Percentiles rank a stretch among this genome's conserved stretches.
phyloP scores from a whole-genome alignment of 2,888 invertebrate species.

The Lacanobia oleracea region DNA sequence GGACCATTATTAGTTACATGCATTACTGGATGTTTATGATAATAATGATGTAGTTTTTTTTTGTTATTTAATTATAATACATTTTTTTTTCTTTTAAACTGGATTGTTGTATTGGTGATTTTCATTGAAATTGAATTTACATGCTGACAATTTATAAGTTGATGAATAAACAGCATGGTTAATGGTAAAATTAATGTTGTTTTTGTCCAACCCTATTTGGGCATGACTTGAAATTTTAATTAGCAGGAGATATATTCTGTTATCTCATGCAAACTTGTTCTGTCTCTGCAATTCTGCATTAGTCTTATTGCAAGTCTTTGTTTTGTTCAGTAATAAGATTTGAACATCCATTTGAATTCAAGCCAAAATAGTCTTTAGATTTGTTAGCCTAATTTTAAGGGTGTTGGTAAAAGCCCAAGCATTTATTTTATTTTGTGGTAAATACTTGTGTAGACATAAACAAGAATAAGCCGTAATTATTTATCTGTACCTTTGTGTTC shows the following conservation, averaged over 20 bases:
- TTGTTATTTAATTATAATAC: too few relatives aligned
- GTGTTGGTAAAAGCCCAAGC: constrained; percentile 42
- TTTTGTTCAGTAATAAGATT: background rate
- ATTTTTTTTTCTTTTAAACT: background rate
- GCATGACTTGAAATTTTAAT: background rate
- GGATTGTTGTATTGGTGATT: background rate
- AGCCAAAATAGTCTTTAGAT: constrained; percentile 5
- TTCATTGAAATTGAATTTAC: background rate
- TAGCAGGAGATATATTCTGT: background rate
- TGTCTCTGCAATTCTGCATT: background rate
- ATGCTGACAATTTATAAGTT: too few relatives aligned
- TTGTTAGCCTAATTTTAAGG: constrained; percentile 26
- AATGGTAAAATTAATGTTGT: background rate
- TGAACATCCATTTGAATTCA: background rate
- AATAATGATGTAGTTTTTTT: constrained; percentile 8
- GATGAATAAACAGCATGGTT: background rate
- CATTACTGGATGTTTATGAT: constrained; percentile 6
- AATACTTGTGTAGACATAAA: constrained; percentile 48
- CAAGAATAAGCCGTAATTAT: constrained; percentile 39
- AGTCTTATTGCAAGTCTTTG: background rate
- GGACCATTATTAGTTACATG: constrained; percentile 1
- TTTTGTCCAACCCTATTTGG: background rate
- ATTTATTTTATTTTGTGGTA: constrained; percentile 40
- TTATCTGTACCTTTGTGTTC: constrained; percentile 40
- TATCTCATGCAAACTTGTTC: background rate